Conservation (phyloP, 2,888 invertebrate genomes). For the Myathropa florea region DNA sequence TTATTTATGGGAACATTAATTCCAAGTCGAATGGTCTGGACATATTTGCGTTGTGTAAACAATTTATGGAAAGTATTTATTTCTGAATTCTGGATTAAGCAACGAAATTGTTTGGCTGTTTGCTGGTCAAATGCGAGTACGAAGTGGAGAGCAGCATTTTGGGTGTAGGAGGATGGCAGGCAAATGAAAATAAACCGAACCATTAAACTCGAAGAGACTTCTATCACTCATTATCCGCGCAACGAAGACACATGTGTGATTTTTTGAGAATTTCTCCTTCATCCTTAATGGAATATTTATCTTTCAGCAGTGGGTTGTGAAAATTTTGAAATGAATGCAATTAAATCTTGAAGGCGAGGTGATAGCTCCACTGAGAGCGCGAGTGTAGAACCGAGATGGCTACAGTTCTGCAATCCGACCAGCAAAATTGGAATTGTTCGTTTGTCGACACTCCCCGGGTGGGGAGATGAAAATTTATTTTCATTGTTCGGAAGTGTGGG, state of each 20-base stretch:
- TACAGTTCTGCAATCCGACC: not conserved
- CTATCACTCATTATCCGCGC: slow-evolving; percentile 37
- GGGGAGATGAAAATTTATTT: not conserved
- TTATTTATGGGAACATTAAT: slow-evolving; percentile 33
- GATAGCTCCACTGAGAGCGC: not conserved
- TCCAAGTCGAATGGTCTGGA: slow-evolving; percentile 38
- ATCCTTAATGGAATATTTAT: slow-evolving; percentile 50
- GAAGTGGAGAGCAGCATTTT: not conserved
- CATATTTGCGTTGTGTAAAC: slow-evolving; percentile 44
- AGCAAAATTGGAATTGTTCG: too few relatives aligned
- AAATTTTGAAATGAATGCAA: slow-evolving; percentile 49
- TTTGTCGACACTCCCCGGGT: too few relatives aligned
- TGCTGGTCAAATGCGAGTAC: not conserved
- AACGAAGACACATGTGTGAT: slow-evolving; percentile 7
- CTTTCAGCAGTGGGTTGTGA: slow-evolving; percentile 19
- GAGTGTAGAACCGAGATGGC: slow-evolving; percentile 23
- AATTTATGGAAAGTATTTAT: slow-evolving; percentile 41
- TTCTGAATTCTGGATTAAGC: slow-evolving; percentile 45
- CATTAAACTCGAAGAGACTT: slow-evolving; percentile 39
- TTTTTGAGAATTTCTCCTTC: not conserved
- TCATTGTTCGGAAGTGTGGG: not conserved
- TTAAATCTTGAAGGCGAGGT: slow-evolving; percentile 36
- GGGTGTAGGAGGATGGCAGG: not conserved
- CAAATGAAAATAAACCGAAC: slow-evolving; percentile 25
- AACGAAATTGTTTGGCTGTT: slow-evolving; percentile 18